phyloP scores from a whole-genome alignment of 2,888 invertebrate genomes.

The Lepetodrilus schrolli region DNA sequence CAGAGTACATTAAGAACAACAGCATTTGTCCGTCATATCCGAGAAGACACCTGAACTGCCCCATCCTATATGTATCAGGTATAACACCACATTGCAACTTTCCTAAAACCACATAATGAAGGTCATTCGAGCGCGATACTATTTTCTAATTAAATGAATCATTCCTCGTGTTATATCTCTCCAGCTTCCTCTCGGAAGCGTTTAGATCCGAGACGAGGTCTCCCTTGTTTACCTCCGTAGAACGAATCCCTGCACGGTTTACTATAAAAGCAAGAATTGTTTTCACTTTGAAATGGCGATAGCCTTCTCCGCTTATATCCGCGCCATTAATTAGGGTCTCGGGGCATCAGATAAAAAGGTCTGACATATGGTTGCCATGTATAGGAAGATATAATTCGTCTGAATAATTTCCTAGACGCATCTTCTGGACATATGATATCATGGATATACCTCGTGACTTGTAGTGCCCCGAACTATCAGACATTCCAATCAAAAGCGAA shows the following conservation, averaged over 20 bases:
- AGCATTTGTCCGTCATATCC: too few relatives aligned
- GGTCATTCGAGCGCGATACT: constrained; percentile 7
- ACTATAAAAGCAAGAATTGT: constrained; percentile 30
- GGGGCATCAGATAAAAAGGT: constrained; percentile 23
- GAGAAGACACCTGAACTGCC: too few relatives aligned
- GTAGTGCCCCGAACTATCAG: neutral
- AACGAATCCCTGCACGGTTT: constrained; percentile 23
- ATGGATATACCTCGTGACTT: neutral
- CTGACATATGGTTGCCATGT: constrained; percentile 33
- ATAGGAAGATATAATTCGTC: constrained; percentile 30
- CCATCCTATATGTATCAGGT: too few relatives aligned
- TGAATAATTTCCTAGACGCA: constrained; percentile 21
- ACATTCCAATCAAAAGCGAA: neutral
- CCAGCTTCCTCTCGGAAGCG: constrained; percentile 3
- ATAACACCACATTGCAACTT: too few relatives aligned
- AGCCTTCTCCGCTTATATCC: constrained; percentile 12
- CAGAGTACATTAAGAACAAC: too few relatives aligned
- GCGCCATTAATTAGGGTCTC: constrained; percentile 22
- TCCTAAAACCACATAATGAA: neutral
- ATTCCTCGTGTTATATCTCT: neutral
- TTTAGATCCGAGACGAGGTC: neutral
- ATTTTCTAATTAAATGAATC: constrained; percentile 24
- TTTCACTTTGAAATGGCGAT: constrained; percentile 27
- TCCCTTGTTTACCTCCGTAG: constrained; percentile 8
- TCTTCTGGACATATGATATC: constrained; percentile 8